Base-by-base conservation (phyloP, 2,888 invertebrate species). In the Cacoxenus indagator region DNA sequence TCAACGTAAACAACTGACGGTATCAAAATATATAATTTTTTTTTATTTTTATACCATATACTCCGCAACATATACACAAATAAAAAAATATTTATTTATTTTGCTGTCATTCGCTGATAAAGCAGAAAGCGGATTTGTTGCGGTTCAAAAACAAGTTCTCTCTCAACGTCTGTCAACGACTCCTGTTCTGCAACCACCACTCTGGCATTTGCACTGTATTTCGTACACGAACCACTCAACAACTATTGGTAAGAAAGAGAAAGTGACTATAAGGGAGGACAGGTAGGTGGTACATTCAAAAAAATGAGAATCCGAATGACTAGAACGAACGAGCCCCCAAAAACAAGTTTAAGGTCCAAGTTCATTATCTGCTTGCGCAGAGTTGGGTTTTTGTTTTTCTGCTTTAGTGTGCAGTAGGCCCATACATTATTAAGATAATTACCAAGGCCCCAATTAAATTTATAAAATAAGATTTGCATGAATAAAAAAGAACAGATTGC, bases 21-120 rank as follows among this genome's bases (percentile, higher is more conserved):
- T n/a, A n/a, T n/a, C n/a, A n/a, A n/a, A n/a, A n/a, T n/a, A n/a
- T n/a, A n/a, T n/a, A n/a, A n/a, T n/a, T n/a, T n/a, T n/a, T n/a
- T n/a, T n/a, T n/a, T n/a, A n/a, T n/a, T n/a, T n/a, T n/a, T n/a
- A n/a, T n/a, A n/a, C n/a, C n/a, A 69, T 70, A 71, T 57, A 29
- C 27, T 66, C 59, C 67, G 24, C 65, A 72, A 80, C 73, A 73
- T 73, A 80, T 73, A 78, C 73, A 80, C 78, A 73, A 76, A 62
- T 62, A 66, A 57, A 45, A 37, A 67, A 54, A 65, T 14, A 59
- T 67, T 65, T 45, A 17, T 68, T 64, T 61, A 6, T 65, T 68
- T 61, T 67, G 37, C 37, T 37, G 9, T 17, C 6, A 51, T 4
- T 4, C 9, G 26, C 54, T 26, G 26, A 54, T 54, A 54, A 37